A percentile compares a stretch with the other conserved stretches of the same genome.
Evolutionary conservation across 2,113 vertebrate genomes (phyloP).

Genomic region (Ploceus nigricollis): DNA sequence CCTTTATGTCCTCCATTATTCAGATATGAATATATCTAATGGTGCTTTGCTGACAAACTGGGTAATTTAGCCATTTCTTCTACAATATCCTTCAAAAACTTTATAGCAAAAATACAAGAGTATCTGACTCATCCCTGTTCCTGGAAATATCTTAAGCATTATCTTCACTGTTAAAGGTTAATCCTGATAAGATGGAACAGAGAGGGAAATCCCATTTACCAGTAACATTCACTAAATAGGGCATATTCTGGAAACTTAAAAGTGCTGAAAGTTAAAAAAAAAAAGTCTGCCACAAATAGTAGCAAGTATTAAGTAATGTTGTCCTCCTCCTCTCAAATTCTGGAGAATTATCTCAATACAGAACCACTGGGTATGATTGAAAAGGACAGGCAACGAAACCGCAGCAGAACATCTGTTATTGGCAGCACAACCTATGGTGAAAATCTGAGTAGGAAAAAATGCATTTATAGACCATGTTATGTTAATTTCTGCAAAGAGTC

Average conservation of each 20-base stretch:
- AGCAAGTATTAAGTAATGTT: neutral
- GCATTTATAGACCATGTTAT: neutral
- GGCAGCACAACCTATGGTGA: neutral
- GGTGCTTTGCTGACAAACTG: neutral
- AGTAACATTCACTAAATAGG: neutral
- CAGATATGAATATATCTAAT: neutral
- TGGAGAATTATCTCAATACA: neutral
- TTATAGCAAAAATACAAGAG: neutral
- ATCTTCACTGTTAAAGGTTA: neutral
- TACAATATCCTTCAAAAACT: neutral
- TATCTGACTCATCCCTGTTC: neutral
- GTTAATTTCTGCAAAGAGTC: neutral
- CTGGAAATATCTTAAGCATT: neutral
- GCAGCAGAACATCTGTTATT: neutral
- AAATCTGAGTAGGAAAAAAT: conserved; percentile 36
- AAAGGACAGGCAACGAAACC: neutral
- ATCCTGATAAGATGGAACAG: neutral
- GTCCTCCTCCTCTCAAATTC: neutral
- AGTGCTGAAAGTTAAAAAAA: neutral
- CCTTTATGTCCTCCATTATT: neutral
- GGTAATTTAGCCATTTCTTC: neutral
- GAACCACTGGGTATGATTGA: neutral
- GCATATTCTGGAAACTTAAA: neutral
- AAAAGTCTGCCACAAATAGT: neutral
- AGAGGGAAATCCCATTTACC: neutral